Base-by-base conservation (phyloP, 2,888 invertebrate genomes). In the Ethmia dodecea region DNA sequence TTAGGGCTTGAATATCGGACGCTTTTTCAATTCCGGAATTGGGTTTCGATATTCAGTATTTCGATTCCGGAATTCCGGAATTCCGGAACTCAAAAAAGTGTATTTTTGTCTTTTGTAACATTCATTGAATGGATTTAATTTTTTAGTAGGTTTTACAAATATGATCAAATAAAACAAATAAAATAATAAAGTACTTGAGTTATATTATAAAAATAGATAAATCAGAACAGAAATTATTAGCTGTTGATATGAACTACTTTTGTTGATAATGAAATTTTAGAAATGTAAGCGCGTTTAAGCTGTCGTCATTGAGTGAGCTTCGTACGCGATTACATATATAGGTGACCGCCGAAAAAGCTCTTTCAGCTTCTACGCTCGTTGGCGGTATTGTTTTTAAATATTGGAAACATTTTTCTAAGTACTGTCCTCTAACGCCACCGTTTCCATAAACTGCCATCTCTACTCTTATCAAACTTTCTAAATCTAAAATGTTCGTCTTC, bases 281-380 rank as follows among this genome's bases (percentile, higher is more conserved):
- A 9, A 20, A 20, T 20, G 20, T 20, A 8, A 20, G 20, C 20
- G 20, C 20, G 20, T 20, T 20, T 20, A 20, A 20, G 9, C 20
- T 31, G 47, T 37, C 35, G 38, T 36, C 28, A 33, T 38, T 35
- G 31, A 37, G 32, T 22, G 18, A 26, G 27, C 31, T 26, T 9
- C 5, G 25, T 25, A 25, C 11, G 2, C 18, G 5, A 18, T 18
- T 18, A 18, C 22, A 28, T 15, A 12, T 25, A 25, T 28, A 34
- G 20, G n/a, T 30, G 30, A 29, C 26, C 25, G 28, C 20, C 20
- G 20, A 30, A 30, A 30, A 30, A 30, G 30, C 30, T 18, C 30
- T 15, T 30, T 30, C 30, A 10, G 30, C 30, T 30, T 30, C 18
- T 15, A 30, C 30, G 18, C 18, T 30, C 16, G 30, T 30, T 18